Base-by-base conservation (phyloP, 2,888 invertebrate genomes). In the Celastrina argiolus region DNA sequence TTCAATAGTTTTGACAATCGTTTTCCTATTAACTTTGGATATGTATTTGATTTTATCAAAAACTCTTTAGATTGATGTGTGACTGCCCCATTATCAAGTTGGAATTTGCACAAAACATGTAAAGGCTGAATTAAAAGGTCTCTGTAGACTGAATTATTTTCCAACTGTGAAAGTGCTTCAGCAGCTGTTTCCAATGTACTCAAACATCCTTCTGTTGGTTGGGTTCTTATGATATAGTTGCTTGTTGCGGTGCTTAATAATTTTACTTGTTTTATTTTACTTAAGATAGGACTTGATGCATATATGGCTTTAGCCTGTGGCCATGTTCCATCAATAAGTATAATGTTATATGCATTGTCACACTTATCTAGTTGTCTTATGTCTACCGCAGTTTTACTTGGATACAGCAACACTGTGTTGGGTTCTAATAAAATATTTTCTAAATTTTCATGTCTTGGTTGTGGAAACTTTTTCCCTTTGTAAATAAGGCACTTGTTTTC, bases 311-410 rank as follows among this genome's bases (percentile, higher is more conserved):
- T 97, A 2, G 98, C 98, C 85, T 98, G 98, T 0, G 97, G 96
- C 98, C 98, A 98, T 10, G 98, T 98, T 4, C 98, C 98, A 91
- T 98, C 98, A 71, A 98, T 93, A 56, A 98, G 87, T 58, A 98
- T 91, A 65, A 98, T 89, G 81, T 96, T 97, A 79, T 95, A 96
- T 10, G 92, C 92, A 56, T 84, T 86, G 71, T 78, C 75, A 66
- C 88, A 85, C 73, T 87, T 85, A 67, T 85, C 78, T 51, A 91
- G 73, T 66, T 85, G 85, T 75, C 92, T 92, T 70, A 97, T 92
- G 77, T 95, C 94, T 64, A 95, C 87, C 1, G 97, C 95, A 72
- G 93, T 88, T 79, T 93, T 92, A 73, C 96, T 96, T 36, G 97
- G 97, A 85, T 97, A 97, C 4, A 97, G 84, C 45, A 98, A 87